phyloP scores from a whole-genome alignment of 2,888 invertebrate genomes.

The Yponomeuta evonymella region DNA sequence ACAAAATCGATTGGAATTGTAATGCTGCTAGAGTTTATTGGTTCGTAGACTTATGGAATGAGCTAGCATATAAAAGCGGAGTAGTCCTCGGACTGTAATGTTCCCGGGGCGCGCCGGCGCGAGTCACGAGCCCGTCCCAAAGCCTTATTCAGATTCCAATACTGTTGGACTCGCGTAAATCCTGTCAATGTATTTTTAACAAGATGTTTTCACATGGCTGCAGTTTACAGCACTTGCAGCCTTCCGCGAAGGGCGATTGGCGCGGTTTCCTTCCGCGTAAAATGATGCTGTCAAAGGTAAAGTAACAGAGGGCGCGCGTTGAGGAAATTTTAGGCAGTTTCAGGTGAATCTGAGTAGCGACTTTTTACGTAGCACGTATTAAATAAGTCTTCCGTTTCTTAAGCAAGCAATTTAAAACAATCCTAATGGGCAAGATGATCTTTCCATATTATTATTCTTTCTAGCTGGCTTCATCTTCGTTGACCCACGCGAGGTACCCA shows the following conservation, averaged over 20 bases:
- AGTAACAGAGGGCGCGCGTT: background rate
- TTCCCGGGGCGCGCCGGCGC: conserved; percentile 34
- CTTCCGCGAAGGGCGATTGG: background rate
- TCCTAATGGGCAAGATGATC: too few relatives aligned
- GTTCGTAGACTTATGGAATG: background rate
- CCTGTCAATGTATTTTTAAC: conserved; percentile 13
- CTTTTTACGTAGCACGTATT: too few relatives aligned
- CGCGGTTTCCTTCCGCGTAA: background rate
- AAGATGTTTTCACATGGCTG: conserved; percentile 15
- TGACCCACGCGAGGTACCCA: too few relatives aligned
- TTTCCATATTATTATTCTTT: too few relatives aligned
- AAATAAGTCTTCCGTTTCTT: too few relatives aligned
- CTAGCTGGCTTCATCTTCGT: too few relatives aligned
- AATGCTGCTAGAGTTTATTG: too few relatives aligned
- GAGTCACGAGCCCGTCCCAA: conserved; percentile 54
- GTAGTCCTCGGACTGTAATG: conserved; percentile 14
- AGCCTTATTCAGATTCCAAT: conserved; percentile 39
- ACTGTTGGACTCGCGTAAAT: background rate
- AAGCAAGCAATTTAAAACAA: too few relatives aligned
- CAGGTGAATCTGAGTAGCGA: background rate
- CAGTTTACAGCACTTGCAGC: background rate
- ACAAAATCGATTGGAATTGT: too few relatives aligned
- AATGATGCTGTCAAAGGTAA: background rate
- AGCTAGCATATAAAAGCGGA: background rate
- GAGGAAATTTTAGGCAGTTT: background rate